Evolutionary conservation across 2,797 vertebrate genomes (phyloP).

Genomic region (Coregonus ussuriensis): DNA sequence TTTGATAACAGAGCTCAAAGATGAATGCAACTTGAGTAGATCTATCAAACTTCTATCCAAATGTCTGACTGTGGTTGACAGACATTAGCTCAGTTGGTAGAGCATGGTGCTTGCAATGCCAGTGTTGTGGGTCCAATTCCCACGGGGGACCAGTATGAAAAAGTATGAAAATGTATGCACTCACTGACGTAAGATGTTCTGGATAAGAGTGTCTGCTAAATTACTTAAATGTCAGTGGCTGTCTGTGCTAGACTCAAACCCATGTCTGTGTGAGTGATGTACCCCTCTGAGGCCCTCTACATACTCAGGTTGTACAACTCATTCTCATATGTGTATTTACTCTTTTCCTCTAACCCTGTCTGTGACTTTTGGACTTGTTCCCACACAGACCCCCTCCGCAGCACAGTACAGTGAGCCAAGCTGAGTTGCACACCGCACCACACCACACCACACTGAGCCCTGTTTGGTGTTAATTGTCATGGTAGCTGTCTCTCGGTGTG

Average conservation of each 20-base stretch:
- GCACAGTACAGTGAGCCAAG: slow-evolving; percentile 34
- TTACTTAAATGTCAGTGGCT: too few relatives aligned
- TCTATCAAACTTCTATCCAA: background rate
- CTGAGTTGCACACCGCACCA: slow-evolving; percentile 5
- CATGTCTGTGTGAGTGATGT: slow-evolving; percentile 5
- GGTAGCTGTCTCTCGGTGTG: slow-evolving; percentile 57
- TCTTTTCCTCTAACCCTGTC: slow-evolving; percentile 13
- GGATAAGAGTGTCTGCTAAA: too few relatives aligned
- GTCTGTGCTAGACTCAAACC: too few relatives aligned
- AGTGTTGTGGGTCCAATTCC: too few relatives aligned
- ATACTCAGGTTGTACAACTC: background rate
- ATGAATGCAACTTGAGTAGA: background rate
- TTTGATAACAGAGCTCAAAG: background rate
- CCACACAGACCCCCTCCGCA: slow-evolving; percentile 21
- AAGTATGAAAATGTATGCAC: too few relatives aligned
- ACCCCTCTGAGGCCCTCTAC: background rate
- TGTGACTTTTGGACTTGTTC: background rate
- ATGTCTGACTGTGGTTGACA: background rate
- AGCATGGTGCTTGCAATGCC: too few relatives aligned
- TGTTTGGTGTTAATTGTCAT: slow-evolving; percentile 63
- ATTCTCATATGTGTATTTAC: slow-evolving; percentile 19
- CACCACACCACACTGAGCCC: slow-evolving; percentile 31
- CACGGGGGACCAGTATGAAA: too few relatives aligned
- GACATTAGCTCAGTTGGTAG: too few relatives aligned
- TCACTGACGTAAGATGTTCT: too few relatives aligned